These are phyloP conservation scores for Drosophila bocki DNA, from an alignment of 1,140 invertebrate species.

Conservation along the genomic window DNA sequence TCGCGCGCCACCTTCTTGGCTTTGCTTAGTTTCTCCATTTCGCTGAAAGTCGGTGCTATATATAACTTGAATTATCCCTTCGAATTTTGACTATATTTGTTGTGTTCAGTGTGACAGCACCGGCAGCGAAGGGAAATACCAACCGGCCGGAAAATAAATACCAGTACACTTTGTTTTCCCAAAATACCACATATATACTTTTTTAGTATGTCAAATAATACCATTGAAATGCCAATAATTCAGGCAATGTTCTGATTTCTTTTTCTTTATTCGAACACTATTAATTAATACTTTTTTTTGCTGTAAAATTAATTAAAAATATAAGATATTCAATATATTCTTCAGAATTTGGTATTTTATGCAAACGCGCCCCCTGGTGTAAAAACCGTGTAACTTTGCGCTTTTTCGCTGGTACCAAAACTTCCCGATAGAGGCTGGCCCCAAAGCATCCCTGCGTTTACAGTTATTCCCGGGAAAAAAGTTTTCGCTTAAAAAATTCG, in stretches of 20 bases:
- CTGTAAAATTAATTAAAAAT: too few relatives aligned
- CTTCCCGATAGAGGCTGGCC: background rate
- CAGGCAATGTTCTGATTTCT: too few relatives aligned
- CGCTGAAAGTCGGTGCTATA: conserved; percentile 39
- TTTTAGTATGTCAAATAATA: too few relatives aligned
- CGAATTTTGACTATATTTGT: conserved; percentile 75
- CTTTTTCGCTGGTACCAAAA: background rate
- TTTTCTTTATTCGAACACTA: too few relatives aligned
- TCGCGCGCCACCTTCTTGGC: conserved; percentile 74
- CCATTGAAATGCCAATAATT: too few relatives aligned
- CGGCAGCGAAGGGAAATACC: background rate
- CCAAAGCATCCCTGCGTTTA: conserved; percentile 6
- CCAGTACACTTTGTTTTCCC: too few relatives aligned
- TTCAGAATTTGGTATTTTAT: too few relatives aligned
- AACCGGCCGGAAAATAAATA: background rate
- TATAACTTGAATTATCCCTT: conserved; percentile 54
- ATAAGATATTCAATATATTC: too few relatives aligned
- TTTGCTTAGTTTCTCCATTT: conserved; percentile 72
- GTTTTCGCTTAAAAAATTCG: background rate
- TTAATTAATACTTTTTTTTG: too few relatives aligned
- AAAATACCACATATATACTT: too few relatives aligned
- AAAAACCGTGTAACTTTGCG: background rate
- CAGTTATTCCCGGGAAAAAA: conserved; percentile 32
- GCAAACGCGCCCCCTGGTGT: background rate
- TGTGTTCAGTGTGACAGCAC: conserved; percentile 18